Evolutionary conservation across 1,140 invertebrate species (phyloP), one percentile per base, ranked within the genome.

Genomic region (Oscheius sp.): DNA sequence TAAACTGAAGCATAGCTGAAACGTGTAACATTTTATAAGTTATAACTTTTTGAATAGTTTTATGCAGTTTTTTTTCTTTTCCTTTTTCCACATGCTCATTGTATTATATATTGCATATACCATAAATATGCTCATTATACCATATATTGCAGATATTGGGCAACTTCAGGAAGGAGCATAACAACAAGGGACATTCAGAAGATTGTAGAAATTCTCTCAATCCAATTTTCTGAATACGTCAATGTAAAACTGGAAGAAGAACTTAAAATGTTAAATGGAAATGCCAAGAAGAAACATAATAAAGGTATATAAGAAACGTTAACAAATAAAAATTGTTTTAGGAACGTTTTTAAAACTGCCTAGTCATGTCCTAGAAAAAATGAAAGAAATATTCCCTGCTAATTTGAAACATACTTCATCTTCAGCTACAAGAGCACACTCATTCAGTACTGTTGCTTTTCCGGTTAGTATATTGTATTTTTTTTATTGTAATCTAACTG

Each of bases 151-250:
- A 71, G 69, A 20, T 58, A 71, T 34, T 71, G 69, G 69, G 69
- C 69, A 28, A 71, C 69, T 28, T 49, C 69, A 2, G 69, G 69
- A 49, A 32, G 69, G 4, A 65, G 59, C 36, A 59, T 71, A 13
- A 55, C 52, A 26, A 71, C 69, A 15, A 62, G 69, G 59, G 69
- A 71, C n/a, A 58, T 65, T 15, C 69, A 71, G 18, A 71, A 71
- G 64, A 64, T 71, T 10, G 59, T 58, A 2, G 69, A 71, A 15
- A 18, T 52, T 7, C 52, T 71, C n/a, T 42, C 62, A 15, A 65
- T 71, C 26, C 35, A 58, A 34, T 71, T 71, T 34, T 59, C 38
- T 10, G 34, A 29, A 13, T 71, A 49, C 52, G 69, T 65, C 1
- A 46, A 49, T 31, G 31, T 49, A 32, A 65, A 63, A 55, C 15